Percentiles rank a stretch among this genome's conserved stretches.
Conservation (phyloP, 1,140 invertebrate species). For the Drosophila orena region DNA sequence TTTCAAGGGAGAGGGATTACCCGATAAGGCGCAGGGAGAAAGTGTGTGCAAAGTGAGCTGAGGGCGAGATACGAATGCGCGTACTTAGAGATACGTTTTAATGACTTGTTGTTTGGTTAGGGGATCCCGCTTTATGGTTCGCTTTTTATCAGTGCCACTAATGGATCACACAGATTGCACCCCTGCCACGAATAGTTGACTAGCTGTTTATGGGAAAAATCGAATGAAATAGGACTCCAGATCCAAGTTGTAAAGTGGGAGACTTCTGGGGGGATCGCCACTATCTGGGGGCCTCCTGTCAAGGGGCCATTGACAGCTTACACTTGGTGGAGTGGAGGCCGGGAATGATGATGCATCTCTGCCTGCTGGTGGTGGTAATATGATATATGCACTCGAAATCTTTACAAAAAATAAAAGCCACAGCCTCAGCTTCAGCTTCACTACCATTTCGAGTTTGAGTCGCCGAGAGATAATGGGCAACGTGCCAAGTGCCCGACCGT, state of each 20-base stretch:
- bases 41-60: constrained; percentile 65
- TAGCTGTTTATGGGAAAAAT: constrained; percentile 43
- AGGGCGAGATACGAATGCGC: constrained; percentile 16
- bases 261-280: constrained; percentile 14
- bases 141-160: constrained; percentile 46
- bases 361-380: constrained; percentile 58
- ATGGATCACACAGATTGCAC: constrained; percentile 40
- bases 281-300: constrained; percentile 31
- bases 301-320: constrained; percentile 60
- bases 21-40: constrained; percentile 44
- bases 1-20: constrained; percentile 20
- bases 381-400: constrained; percentile 77
- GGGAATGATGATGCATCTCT: constrained; percentile 35
- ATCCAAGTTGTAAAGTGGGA: constrained; percentile 40
- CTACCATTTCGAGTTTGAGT: constrained; percentile 6
- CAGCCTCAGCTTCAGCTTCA: constrained; percentile 15
- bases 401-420: constrained; percentile 40
- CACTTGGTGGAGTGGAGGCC: constrained; percentile 49
- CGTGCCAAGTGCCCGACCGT: constrained; percentile 73
- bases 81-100: constrained; percentile 40
- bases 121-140: constrained; percentile 28
- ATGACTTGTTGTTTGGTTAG: constrained; percentile 29
- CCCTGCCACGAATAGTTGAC: constrained; percentile 45
- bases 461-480: constrained; percentile 73
- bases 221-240: neutral